phyloP scores from a whole-genome alignment of 2,113 vertebrate species.

The Amphiprion percula region DNA sequence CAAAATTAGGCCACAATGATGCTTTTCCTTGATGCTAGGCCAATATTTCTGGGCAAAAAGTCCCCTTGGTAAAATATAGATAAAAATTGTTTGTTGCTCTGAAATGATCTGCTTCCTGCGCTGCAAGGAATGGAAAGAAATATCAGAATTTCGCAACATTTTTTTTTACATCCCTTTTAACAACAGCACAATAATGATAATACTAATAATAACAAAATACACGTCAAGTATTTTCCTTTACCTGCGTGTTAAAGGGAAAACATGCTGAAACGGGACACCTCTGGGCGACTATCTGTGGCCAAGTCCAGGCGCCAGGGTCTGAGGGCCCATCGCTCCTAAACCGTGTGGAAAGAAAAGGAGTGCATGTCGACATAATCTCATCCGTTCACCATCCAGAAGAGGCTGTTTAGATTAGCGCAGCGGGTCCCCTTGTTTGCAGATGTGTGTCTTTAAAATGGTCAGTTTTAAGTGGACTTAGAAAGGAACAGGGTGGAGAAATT shows the following conservation, averaged over 20 bases:
- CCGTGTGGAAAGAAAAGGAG: constrained; percentile 78
- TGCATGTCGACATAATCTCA: constrained; percentile 82
- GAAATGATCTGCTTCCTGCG: background rate
- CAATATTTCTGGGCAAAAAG: background rate
- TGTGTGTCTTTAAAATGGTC: constrained; percentile 66
- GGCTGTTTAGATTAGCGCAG: constrained; percentile 81
- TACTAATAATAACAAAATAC: background rate
- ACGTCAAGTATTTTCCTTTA: background rate
- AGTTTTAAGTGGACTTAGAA: constrained; percentile 44
- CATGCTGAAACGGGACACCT: constrained; percentile 75
- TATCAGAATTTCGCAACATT: background rate
- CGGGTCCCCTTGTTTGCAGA: constrained; percentile 54
- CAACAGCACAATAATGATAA: background rate
- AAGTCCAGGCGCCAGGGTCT: constrained; percentile 85
- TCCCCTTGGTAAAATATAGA: background rate
- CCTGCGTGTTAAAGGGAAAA: constrained; percentile 38
- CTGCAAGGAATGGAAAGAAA: background rate
- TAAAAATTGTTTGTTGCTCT: background rate
- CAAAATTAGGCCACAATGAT: background rate
- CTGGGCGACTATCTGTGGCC: constrained; percentile 73
- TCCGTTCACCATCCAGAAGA: constrained; percentile 83
- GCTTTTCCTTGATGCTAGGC: constrained; percentile 16
- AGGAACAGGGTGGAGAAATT: background rate
- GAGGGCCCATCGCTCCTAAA: constrained; percentile 79
- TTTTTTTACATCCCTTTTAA: too few species aligned